Percentiles rank a stretch among this genome's conserved stretches.
These are phyloP conservation scores for Hirtodrosophila histrioides DNA, from an alignment of 2,888 invertebrate genomes.

Conservation along the genomic window DNA sequence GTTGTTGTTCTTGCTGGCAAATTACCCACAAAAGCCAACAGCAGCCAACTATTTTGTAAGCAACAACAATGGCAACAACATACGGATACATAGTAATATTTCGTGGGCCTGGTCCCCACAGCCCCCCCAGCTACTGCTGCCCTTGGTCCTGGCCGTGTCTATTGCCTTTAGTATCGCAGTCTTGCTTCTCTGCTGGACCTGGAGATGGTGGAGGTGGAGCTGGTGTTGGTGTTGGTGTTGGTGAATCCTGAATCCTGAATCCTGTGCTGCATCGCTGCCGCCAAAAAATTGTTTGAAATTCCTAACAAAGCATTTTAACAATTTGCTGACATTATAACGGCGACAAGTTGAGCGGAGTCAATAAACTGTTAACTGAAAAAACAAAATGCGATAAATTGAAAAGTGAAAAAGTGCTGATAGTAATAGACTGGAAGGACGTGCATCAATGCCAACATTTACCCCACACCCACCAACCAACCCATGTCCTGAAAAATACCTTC, in stretches of 20 bases:
- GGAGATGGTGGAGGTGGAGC: neutral
- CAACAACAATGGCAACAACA: constrained; percentile 7
- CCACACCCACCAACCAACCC: neutral
- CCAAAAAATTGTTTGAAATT: constrained; percentile 77
- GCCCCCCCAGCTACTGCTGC: neutral
- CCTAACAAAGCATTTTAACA: constrained; percentile 78
- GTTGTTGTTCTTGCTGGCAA: constrained; percentile 61
- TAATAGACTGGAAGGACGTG: constrained; percentile 72
- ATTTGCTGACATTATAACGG: constrained; percentile 80
- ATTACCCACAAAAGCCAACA: constrained; percentile 65
- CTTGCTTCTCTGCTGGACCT: neutral
- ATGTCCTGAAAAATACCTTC: constrained; percentile 14
- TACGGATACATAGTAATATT: constrained; percentile 5
- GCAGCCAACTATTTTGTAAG: constrained; percentile 50
- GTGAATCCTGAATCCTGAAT: neutral
- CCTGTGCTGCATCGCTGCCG: constrained; percentile 41
- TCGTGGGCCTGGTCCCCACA: neutral
- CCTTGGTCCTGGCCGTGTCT: constrained; percentile 1
- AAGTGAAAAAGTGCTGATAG: constrained; percentile 69
- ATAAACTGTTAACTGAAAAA: constrained; percentile 75
- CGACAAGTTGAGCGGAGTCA: constrained; percentile 77
- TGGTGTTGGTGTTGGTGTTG: constrained; percentile 1
- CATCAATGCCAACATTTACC: constrained; percentile 51
- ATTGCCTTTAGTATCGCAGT: neutral
- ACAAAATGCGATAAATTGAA: constrained; percentile 62